Conservation (phyloP, 2,888 invertebrate genomes). For the Tinea trinotella region DNA sequence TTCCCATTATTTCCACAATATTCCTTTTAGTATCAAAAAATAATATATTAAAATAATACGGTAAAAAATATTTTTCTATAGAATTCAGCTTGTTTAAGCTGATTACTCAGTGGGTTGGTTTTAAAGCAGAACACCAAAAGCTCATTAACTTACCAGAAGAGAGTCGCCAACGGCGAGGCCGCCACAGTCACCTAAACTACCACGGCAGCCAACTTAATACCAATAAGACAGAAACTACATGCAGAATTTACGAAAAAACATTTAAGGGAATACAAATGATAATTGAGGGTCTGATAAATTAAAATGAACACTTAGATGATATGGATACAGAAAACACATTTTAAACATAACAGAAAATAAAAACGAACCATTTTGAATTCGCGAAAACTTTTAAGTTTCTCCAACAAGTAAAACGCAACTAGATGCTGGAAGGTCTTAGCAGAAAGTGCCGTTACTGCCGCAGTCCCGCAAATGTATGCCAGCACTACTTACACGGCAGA, state of each 20-base stretch:
- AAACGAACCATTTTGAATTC: not conserved
- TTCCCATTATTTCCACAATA: too few relatives aligned
- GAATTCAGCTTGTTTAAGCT: too few relatives aligned
- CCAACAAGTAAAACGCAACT: not conserved
- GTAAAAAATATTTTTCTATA: too few relatives aligned
- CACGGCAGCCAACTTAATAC: not conserved
- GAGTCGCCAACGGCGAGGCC: not conserved
- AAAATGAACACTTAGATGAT: not conserved
- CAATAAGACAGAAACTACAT: not conserved
- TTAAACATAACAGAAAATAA: not conserved
- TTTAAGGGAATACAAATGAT: not conserved
- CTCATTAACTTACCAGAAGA: not conserved
- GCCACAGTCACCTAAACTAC: not conserved
- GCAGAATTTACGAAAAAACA: not conserved
- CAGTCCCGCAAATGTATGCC: slow-evolving; percentile 2
- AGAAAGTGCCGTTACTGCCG: slow-evolving; percentile 9
- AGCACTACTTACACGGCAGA: not conserved
- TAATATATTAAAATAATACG: too few relatives aligned
- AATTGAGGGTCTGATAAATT: not conserved
- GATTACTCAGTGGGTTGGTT: too few relatives aligned
- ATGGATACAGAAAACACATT: not conserved
- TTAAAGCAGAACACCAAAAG: too few relatives aligned
- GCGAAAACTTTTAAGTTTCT: not conserved
- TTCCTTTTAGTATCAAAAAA: too few relatives aligned
- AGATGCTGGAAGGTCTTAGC: not conserved